Base-by-base conservation (phyloP, 2,888 invertebrate species). In the Calameuta idolon region DNA sequence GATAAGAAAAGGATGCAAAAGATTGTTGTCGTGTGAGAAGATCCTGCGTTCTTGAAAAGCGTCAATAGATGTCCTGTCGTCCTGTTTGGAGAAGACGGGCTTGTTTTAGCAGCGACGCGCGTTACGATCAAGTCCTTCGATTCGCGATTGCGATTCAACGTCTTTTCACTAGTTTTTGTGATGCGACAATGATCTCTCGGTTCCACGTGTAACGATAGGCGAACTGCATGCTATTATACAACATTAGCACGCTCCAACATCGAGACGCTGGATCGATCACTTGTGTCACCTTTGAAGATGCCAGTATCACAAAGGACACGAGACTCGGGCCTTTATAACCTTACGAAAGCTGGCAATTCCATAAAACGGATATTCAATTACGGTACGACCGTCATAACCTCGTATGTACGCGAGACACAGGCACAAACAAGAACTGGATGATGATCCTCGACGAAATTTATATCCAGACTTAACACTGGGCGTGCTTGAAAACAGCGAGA, bases 121-220 rank as follows among this genome's bases (percentile, higher is more conserved):
- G 55, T 55, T 23, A 5, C 23, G 55, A 55, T 15, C 0, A 9
- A 23, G 55, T 55, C 23, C 55, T 55, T 55, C 23, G 55, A 55
- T 9, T 55, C 9, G 55, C 55, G 23, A 55, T 55, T 81, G 80
- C 83, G 84, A 86, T 92, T 96, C 96, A 96, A 94, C 97, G 97
- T 96, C 97, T 96, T 93, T 97, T 97, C 89, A 97, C 97, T 91
- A 97, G 94, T 93, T 97, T 97, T 92, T 97, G 97, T 92, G 97
- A 97, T 93, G 97, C 97, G 93, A 97, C 95, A 93, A 97, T 96
- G 92, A 97, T 97, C 93, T 97, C 97, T 93, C 96, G 95, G 93
- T 96, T 97, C 97, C 97, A 97, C 93, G 96, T 96, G 95, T 96
- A 96, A 92, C 95, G 95, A 94, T 97, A 97, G 93, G 95, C 95